Conservation (phyloP, 2,113 vertebrate species). For the Miniopterus natalensis region DNA sequence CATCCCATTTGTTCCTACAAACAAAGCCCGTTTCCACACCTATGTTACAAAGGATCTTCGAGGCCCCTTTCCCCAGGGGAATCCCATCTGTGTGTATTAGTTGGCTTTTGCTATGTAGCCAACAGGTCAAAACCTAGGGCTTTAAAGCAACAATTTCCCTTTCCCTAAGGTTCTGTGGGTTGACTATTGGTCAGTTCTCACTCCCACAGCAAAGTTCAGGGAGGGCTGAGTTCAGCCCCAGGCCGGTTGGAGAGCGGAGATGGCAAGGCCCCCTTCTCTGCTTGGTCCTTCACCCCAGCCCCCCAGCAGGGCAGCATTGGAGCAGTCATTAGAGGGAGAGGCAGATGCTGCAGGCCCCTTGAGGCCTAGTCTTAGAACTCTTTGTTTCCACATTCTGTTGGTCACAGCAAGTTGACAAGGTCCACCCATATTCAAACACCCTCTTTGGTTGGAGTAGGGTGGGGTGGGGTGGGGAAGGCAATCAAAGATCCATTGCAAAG, state of each 20-base stretch:
- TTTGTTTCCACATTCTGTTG: not conserved
- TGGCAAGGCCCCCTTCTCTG: not conserved
- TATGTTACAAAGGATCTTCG: not conserved
- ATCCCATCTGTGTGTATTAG: not conserved
- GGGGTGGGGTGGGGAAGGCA: accelerated
- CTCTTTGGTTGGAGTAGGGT: not conserved
- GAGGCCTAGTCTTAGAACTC: not conserved
- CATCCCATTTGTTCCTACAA: not conserved
- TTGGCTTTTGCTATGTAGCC: not conserved
- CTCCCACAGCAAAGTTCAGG: not conserved
- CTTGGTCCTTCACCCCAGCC: not conserved
- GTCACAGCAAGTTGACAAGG: not conserved
- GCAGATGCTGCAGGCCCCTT: not conserved
- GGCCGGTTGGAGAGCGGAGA: not conserved
- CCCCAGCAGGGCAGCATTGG: not conserved
- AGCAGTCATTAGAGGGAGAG: not conserved
- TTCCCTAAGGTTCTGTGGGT: not conserved
- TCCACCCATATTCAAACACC: not conserved
- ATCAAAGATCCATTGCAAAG: not conserved
- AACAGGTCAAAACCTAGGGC: not conserved
- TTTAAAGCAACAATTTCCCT: not conserved
- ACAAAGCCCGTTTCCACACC: not conserved
- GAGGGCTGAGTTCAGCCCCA: not conserved
- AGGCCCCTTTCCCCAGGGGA: not conserved
- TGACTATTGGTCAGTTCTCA: not conserved